A percentile compares a stretch with the other conserved stretches of the same genome.
These are phyloP conservation scores for Melanotus villosus DNA, from an alignment of 2,888 invertebrate species.

Conservation along the genomic window DNA sequence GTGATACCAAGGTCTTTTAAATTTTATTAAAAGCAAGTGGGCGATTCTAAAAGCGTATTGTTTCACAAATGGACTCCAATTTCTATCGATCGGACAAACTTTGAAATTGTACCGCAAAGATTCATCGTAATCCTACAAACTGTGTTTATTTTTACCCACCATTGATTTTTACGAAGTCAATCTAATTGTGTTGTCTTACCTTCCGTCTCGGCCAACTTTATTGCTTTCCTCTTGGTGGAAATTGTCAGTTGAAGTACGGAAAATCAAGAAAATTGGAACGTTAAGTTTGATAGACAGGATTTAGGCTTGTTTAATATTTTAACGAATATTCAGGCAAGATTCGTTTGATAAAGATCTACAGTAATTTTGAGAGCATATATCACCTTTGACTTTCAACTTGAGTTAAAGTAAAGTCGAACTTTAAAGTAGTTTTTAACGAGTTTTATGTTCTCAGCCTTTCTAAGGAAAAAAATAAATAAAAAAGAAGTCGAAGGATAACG, in stretches of 20 bases:
- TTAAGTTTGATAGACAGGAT: background rate
- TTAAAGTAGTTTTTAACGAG: no score
- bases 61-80: no score
- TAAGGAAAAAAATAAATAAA: no score
- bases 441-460: no score
- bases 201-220: background rate
- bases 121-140: background rate
- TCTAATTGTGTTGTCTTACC: conserved; percentile 8
- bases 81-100: background rate
- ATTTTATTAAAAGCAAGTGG: background rate
- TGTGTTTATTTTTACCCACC: background rate
- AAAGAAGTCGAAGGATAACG: no score
- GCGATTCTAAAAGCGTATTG: no score
- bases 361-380: no score
- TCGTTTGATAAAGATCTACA: background rate
- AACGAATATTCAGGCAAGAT: background rate
- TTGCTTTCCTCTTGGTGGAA: background rate
- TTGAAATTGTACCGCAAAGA: background rate
- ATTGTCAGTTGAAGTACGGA: conserved; percentile 10
- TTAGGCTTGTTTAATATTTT: background rate
- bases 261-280: conserved; percentile 5
- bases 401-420: no score
- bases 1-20: no score
- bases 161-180: conserved; percentile 11
- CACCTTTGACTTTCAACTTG: no score